Percentiles rank a stretch among this genome's conserved stretches.
Conservation (phyloP, 1,140 invertebrate species). For the Druon quercuslanigerum region DNA sequence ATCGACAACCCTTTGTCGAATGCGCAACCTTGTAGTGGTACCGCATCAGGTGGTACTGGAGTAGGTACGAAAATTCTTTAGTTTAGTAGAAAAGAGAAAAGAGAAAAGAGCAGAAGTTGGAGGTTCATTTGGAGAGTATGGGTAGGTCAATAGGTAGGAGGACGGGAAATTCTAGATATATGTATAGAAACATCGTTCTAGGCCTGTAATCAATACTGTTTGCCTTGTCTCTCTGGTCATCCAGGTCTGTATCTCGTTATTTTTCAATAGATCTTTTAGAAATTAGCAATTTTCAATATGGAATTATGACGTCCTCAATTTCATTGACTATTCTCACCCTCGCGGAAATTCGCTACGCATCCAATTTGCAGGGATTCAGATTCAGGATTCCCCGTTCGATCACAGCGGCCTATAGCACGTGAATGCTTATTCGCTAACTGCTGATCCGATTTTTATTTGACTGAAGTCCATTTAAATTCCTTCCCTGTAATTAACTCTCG, state of each 20-base stretch:
- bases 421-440: not conserved
- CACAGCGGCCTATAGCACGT: no score
- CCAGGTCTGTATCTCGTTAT: slow-evolving; percentile 29
- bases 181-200: slow-evolving; percentile 50
- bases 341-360: slow-evolving; percentile 3
- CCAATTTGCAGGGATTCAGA: not conserved
- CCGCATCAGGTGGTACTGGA: not conserved
- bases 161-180: slow-evolving; percentile 45
- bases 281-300: not conserved
- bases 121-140: slow-evolving; percentile 46
- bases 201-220: slow-evolving; percentile 54
- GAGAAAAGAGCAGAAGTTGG: slow-evolving; percentile 35
- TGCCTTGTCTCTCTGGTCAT: slow-evolving; percentile 45
- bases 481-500: slow-evolving; percentile 9
- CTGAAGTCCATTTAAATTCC: not conserved
- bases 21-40: not conserved
- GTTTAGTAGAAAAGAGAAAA: not conserved
- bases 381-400: no score
- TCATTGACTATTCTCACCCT: not conserved
- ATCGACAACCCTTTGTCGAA: slow-evolving; percentile 1
- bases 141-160: slow-evolving; percentile 51
- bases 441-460: slow-evolving; percentile 5
- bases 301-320: not conserved
- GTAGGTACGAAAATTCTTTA: slow-evolving; percentile 4
- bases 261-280: slow-evolving; percentile 20